Evolutionary conservation across 2,888 invertebrate genomes (phyloP).

Genomic region (Chrysina gloriosa): DNA sequence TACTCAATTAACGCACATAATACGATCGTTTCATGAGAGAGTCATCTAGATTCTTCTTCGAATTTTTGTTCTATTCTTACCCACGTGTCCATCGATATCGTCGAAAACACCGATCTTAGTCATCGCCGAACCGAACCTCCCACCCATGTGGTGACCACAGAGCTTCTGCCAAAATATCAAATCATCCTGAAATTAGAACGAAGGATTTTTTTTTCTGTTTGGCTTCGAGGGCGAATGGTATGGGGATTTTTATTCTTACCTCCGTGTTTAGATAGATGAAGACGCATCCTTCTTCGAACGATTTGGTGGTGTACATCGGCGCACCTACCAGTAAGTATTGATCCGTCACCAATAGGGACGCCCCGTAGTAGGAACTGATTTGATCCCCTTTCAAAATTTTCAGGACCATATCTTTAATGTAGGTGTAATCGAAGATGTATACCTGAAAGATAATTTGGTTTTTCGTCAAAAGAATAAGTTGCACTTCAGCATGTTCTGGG

Average conservation of each 20-base stretch:
- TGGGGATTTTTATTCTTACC: slow-evolving; percentile 17
- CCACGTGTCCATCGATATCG: too few relatives aligned
- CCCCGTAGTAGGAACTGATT: slow-evolving; percentile 44
- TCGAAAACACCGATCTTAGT: slow-evolving; percentile 65
- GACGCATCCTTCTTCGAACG: slow-evolving; percentile 72
- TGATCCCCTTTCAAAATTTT: slow-evolving; percentile 24
- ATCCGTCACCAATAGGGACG: slow-evolving; percentile 40
- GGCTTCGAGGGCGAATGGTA: too few relatives aligned
- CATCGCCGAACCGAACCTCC: slow-evolving; percentile 58
- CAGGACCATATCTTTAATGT: slow-evolving; percentile 5
- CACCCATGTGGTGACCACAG: slow-evolving; percentile 26
- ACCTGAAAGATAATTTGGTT: slow-evolving; percentile 30
- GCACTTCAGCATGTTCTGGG: too few relatives aligned
- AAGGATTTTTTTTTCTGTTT: too few relatives aligned
- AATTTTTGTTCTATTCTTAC: slow-evolving; percentile 34
- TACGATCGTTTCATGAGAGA: too few relatives aligned
- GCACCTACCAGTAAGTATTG: slow-evolving; percentile 46
- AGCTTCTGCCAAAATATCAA: slow-evolving; percentile 35
- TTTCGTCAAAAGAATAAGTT: too few relatives aligned
- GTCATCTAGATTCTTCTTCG: background rate
- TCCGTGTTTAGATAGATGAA: slow-evolving; percentile 67
- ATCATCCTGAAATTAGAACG: slow-evolving; percentile 12
- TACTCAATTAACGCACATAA: too few relatives aligned
- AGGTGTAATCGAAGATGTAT: slow-evolving; percentile 26
- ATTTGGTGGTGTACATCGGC: slow-evolving; percentile 41